Evolutionary conservation across 2,888 invertebrate species (phyloP), one percentile per base, ranked within the genome.

Genomic region (Rotaria socialis): DNA sequence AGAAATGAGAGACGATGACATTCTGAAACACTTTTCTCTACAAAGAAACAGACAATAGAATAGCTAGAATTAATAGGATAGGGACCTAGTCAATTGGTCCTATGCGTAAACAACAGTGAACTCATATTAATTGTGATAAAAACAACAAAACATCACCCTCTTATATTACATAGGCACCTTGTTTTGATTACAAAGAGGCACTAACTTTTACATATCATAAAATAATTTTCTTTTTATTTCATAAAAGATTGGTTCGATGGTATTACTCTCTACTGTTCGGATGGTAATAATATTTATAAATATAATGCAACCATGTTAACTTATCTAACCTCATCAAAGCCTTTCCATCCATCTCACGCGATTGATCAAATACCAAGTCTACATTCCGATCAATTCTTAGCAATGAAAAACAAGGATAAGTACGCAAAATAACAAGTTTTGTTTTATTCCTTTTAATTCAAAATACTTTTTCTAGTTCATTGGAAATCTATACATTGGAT

Each of bases 171-270:
- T 35, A 35, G 35, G 35, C 35, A 35, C 35, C 35, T 35, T 35
- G 35, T 35, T 35, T 35, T 35, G 35, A 35, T 35, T 35, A 35
- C 35, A 35, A 35, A 35, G 35, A 35, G 35, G 35, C 35, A 35
- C 35, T 35, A 35, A 35, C 35, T 35, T 35, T 35, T 35, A 35
- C 35, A 2, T 35, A 35, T 35, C 35, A 35, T 35, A 35, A 35
- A 35, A 50, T 8, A 50, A 4, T 50, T 50, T 67, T 67, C 67
- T 35, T 35, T 67, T 16, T 67, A 19, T 67, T 67, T 35, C 7
- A 67, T 67, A 35, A 35, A 27, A 80, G 80, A 35, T n/a, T 80
- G 80, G 80, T 80, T 80, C 24, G 47, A 80, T 80, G 80, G 80
- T 80, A 47, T 47, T 14, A 47, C 47, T 11, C 10, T 80, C 2